Evolutionary conservation across 2,888 invertebrate species (phyloP), one percentile per base, ranked within the genome.

Genomic region (Drosophila prolongata): DNA sequence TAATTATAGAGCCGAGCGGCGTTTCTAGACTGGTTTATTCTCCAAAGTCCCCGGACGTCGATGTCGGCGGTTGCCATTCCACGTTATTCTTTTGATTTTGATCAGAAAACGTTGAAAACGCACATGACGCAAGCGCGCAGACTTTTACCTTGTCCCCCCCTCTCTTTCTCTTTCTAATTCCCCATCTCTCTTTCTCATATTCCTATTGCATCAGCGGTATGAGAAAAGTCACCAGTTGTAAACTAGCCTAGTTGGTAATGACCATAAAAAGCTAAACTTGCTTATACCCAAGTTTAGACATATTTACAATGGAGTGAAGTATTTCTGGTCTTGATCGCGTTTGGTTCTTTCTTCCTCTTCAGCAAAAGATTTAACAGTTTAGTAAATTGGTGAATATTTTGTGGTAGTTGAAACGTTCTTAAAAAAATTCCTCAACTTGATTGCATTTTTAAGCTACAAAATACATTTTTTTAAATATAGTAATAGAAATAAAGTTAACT

Each of bases 61-160:
- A 46, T 30, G 50, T 37, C 42, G 42, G 61, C 60, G 49, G 43
- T 55, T 60, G 69, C 69, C 70, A 68, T 68, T 71, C 55, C 62
- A 66, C 47, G 40, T 42, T 66, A 55, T 55, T 67, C 66, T 66
- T 66, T 19, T 49, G 14, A 30, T 35, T 53, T 55, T 55, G 66
- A 66, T 61, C 67, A 34, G 49, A 49, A 49, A 49, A 13, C 49
- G 40, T n/a, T 47, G 40, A 49, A 43, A 76, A 80, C 87, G 83
- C 87, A 81, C 85, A 87, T 87, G 87, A 84, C 85, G 87, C 87
- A 87, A 87, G 85, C 83, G 75, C 58, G 75, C 69, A 84, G 84
- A 87, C 82, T 84, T 82, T 86, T 83, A 85, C 86, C 85, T 83
- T 80, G 74, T 30, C 46, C 58, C 14, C 53, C 47, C 34, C 38